Evolutionary conservation across 2,113 vertebrate species (phyloP).

Genomic region (Lucifuga dentata): DNA sequence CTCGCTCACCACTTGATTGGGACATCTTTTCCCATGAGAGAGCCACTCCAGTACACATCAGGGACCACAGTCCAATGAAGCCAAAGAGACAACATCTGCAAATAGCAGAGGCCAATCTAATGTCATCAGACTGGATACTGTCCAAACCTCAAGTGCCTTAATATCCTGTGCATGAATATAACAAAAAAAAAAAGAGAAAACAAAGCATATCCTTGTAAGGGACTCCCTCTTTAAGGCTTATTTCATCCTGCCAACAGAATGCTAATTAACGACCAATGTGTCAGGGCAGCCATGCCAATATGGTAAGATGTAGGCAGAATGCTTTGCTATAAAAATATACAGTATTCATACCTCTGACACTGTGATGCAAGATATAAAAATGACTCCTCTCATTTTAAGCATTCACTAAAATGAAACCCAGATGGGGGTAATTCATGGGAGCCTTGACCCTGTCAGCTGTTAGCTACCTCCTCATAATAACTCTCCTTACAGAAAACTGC

Average conservation of each 20-base stretch:
- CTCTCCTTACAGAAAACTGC: conserved; percentile 29
- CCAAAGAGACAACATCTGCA: conserved; percentile 31
- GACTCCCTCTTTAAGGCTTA: conserved; percentile 12
- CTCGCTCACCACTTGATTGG: conserved; percentile 25
- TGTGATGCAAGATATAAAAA: neutral
- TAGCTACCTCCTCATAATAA: conserved; percentile 19
- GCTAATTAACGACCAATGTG: conserved; percentile 1
- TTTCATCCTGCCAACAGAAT: conserved; percentile 5
- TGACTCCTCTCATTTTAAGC: neutral
- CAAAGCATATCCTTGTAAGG: conserved; percentile 7
- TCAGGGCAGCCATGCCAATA: conserved; percentile 18
- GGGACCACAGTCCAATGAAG: conserved; percentile 33
- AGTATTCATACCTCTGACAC: conserved; percentile 20
- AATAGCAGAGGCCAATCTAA: conserved; percentile 36
- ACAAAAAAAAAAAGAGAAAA: conserved; percentile 37
- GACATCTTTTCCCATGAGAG: conserved; percentile 32
- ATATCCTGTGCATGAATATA: conserved; percentile 35
- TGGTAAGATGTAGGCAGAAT: conserved; percentile 19
- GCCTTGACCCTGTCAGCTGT: neutral
- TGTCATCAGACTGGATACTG: conserved; percentile 41
- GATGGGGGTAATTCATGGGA: too few species aligned
- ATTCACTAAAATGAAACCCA: neutral
- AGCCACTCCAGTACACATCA: conserved; percentile 5
- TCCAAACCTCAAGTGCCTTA: conserved; percentile 24
- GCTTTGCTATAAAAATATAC: conserved; percentile 5